phyloP scores from a whole-genome alignment of 2,113 vertebrate genomes.

The Microtus richardsoni region DNA sequence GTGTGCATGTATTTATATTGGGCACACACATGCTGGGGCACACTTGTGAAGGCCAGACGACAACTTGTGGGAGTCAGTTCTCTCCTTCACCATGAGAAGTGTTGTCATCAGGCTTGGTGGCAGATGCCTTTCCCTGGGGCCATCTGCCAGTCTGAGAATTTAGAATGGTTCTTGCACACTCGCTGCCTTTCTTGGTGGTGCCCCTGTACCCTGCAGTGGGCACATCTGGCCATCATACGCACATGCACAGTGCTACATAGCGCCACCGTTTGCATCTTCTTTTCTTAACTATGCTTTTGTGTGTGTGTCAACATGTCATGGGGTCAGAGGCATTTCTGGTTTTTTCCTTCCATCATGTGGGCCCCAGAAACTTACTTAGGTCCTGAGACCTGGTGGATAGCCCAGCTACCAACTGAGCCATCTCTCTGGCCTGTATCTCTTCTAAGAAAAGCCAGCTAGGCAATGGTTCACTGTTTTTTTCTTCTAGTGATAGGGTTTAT shows the following conservation, averaged over 20 bases:
- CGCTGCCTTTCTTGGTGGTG: not conserved
- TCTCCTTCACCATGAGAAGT: not conserved
- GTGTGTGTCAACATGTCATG: not conserved
- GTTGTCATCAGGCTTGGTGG: not conserved
- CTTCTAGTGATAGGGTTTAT: not conserved
- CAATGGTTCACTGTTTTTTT: not conserved
- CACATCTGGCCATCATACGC: not conserved
- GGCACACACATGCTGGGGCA: not conserved
- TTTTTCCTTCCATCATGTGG: not conserved
- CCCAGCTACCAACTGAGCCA: not conserved
- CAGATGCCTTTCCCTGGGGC: not conserved
- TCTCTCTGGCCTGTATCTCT: not conserved
- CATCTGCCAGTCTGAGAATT: not conserved
- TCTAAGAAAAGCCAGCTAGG: not conserved
- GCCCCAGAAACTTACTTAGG: not conserved
- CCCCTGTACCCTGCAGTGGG: not conserved
- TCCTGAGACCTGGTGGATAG: not conserved
- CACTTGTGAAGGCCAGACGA: not conserved
- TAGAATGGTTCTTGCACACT: not conserved
- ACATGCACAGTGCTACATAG: not conserved
- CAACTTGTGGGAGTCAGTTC: not conserved
- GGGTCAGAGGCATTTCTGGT: too few species aligned
- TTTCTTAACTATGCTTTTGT: not conserved
- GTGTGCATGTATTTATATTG: not conserved
- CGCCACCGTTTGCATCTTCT: not conserved